Evolutionary conservation across 1,140 invertebrate species (phyloP).

Genomic region (Ceratosolen solmsi): DNA sequence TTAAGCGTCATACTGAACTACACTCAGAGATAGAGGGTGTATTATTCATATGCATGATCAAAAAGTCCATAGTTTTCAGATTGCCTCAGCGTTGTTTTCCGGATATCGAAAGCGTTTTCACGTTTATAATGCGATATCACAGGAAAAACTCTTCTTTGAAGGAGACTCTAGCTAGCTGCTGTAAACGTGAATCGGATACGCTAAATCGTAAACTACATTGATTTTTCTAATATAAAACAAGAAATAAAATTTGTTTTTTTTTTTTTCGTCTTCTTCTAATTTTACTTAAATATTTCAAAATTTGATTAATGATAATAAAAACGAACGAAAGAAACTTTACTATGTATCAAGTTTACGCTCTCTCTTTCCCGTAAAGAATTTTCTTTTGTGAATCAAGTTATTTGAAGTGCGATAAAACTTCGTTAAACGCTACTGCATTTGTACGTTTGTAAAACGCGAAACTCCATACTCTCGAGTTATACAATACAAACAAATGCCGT

Average conservation of each 20-base stretch:
- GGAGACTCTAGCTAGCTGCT: constrained; percentile 59
- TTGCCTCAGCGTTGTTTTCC: constrained; percentile 74
- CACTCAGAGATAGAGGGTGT: constrained; percentile 62
- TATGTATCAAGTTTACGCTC: constrained; percentile 61
- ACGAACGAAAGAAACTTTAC: constrained; percentile 52
- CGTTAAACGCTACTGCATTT: constrained; percentile 43
- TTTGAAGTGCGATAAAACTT: constrained; percentile 35
- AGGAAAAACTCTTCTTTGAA: constrained; percentile 55
- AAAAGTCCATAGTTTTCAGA: constrained; percentile 74
- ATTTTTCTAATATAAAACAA: constrained; percentile 17
- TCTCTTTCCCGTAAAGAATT: constrained; percentile 57
- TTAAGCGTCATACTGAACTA: constrained; percentile 52
- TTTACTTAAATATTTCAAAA: background rate
- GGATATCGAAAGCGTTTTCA: constrained; percentile 68
- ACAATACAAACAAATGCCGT: constrained; percentile 50
- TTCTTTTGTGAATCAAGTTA: constrained; percentile 24
- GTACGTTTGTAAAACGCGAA: constrained; percentile 38
- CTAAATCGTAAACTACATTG: constrained; percentile 38
- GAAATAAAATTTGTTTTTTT: constrained; percentile 26
- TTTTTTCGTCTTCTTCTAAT: background rate
- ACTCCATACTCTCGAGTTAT: constrained; percentile 20
- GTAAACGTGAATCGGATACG: constrained; percentile 44
- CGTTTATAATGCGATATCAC: constrained; percentile 56
- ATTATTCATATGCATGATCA: constrained; percentile 70
- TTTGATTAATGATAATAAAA: constrained; percentile 50